Evolutionary conservation across 2,888 invertebrate genomes (phyloP).

Genomic region (Chydorus sphaericus): DNA sequence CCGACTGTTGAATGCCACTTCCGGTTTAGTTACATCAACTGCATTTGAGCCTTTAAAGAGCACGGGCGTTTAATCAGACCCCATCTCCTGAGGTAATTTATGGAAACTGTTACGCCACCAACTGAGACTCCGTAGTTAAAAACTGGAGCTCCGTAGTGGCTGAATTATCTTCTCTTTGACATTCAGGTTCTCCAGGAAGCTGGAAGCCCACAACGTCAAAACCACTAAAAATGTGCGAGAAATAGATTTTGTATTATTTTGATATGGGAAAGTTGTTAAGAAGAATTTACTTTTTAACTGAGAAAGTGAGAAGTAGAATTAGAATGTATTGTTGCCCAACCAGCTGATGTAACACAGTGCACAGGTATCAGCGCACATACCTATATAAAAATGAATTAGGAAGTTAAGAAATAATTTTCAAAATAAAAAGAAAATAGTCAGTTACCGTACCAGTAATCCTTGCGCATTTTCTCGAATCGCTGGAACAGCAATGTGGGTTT

Average conservation of each 20-base stretch:
- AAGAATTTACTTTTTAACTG: constrained; percentile 57
- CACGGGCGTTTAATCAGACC: constrained; percentile 75
- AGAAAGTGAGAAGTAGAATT: too few species aligned
- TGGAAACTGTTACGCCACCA: constrained; percentile 58
- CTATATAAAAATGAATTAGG: too few species aligned
- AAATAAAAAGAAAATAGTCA: too few species aligned
- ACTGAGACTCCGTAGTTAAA: constrained; percentile 86
- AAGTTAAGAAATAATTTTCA: too few species aligned
- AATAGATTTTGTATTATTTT: constrained; percentile 13
- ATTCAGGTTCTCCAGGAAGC: constrained; percentile 60
- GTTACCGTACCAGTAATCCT: constrained; percentile 95
- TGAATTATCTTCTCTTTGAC: constrained; percentile 62
- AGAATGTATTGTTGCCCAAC: constrained; percentile 79
- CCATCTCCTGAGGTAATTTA: constrained; percentile 58
- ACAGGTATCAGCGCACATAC: constrained; percentile 90
- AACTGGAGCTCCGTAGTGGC: constrained; percentile 56
- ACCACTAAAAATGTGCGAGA: constrained; percentile 51
- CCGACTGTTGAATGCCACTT: constrained; percentile 32
- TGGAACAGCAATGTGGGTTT: constrained; percentile 47
- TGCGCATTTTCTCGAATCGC: constrained; percentile 78
- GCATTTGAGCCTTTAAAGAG: constrained; percentile 45
- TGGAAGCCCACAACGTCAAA: constrained; percentile 68
- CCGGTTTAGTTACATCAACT: constrained; percentile 44
- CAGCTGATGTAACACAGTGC: constrained; percentile 68
- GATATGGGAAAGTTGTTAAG: constrained; percentile 11